A percentile compares a stretch with the other conserved stretches of the same genome.
Evolutionary conservation across 2,888 invertebrate species (phyloP).

Genomic region (Carpatolechia fugitivella): DNA sequence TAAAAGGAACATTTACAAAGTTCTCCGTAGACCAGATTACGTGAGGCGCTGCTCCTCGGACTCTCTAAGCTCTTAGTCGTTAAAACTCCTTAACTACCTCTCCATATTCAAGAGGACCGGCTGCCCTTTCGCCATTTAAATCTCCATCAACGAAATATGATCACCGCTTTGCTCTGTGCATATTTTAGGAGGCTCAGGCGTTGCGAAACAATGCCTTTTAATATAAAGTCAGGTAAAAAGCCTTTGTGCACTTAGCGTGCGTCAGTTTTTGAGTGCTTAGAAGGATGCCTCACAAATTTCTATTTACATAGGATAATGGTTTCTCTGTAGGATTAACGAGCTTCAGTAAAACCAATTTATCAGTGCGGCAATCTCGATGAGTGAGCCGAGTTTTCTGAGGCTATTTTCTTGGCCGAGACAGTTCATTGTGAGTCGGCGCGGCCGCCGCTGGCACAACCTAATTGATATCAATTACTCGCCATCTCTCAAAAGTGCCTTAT

Average conservation of each 20-base stretch:
- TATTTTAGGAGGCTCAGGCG: slow-evolving; percentile 26
- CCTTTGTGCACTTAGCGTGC: slow-evolving; percentile 1
- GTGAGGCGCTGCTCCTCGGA: slow-evolving; percentile 33
- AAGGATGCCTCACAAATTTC: slow-evolving; percentile 14
- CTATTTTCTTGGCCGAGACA: slow-evolving; percentile 41
- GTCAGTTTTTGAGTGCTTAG: not conserved
- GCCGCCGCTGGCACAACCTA: slow-evolving; percentile 50
- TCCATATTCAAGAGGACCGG: slow-evolving; percentile 45
- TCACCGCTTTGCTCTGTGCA: slow-evolving; percentile 29
- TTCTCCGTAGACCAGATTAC: slow-evolving; percentile 35
- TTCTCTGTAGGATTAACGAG: slow-evolving; percentile 32
- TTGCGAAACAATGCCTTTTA: not conserved
- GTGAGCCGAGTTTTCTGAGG: slow-evolving; percentile 37
- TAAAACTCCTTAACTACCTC: slow-evolving; percentile 54
- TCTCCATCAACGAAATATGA: slow-evolving; percentile 43
- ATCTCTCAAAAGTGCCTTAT: slow-evolving; percentile 47
- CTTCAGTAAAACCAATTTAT: slow-evolving; percentile 46
- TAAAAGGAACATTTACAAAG: slow-evolving; percentile 39
- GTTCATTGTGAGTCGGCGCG: slow-evolving; percentile 43
- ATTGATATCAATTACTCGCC: slow-evolving; percentile 69
- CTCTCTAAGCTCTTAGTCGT: slow-evolving; percentile 49
- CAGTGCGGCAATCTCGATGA: slow-evolving; percentile 44
- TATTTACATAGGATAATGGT: slow-evolving; percentile 30
- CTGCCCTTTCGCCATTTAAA: slow-evolving; percentile 42
- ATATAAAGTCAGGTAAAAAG: not conserved